Percentiles rank a stretch among this genome's conserved stretches.
These are phyloP conservation scores for Epirrhoe tristata DNA, from an alignment of 2,888 invertebrate genomes.

Conservation along the genomic window DNA sequence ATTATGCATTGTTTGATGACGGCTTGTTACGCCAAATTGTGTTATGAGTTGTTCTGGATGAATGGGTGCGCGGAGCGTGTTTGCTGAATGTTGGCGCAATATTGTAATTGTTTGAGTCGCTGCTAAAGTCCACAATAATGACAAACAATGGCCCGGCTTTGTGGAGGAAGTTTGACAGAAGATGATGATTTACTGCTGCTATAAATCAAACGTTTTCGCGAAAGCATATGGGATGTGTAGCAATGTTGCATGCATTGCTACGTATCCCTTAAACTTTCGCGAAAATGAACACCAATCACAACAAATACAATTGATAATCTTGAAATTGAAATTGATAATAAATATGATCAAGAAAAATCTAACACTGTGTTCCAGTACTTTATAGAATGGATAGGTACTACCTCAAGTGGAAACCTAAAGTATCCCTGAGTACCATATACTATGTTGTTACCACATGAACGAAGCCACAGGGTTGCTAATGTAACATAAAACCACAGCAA, in stretches of 20 bases:
- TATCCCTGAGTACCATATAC: too few species aligned
- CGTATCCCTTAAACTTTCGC: too few species aligned
- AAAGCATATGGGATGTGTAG: background rate
- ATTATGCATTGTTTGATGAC: constrained; percentile 47
- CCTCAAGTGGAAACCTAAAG: too few species aligned
- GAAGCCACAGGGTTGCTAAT: background rate
- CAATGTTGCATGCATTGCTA: background rate
- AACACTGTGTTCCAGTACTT: too few species aligned
- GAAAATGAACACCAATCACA: background rate
- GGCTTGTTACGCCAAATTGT: constrained; percentile 49
- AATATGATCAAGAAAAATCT: too few species aligned
- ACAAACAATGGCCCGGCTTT: constrained; percentile 21
- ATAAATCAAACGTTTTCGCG: constrained; percentile 2
- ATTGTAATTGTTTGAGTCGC: constrained; percentile 44
- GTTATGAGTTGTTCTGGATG: constrained; percentile 45
- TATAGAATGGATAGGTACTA: too few species aligned
- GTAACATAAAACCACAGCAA: background rate
- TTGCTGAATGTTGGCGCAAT: constrained; percentile 37
- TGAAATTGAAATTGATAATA: too few species aligned
- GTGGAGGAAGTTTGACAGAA: constrained; percentile 10
- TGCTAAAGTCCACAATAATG: constrained; percentile 31
- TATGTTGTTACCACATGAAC: background rate
- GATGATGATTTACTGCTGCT: constrained; percentile 10
- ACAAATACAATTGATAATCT: too few species aligned
- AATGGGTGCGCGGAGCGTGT: constrained; percentile 32